Evolutionary conservation across 2,888 invertebrate species (phyloP).

Genomic region (Drosophila stalkeri): DNA sequence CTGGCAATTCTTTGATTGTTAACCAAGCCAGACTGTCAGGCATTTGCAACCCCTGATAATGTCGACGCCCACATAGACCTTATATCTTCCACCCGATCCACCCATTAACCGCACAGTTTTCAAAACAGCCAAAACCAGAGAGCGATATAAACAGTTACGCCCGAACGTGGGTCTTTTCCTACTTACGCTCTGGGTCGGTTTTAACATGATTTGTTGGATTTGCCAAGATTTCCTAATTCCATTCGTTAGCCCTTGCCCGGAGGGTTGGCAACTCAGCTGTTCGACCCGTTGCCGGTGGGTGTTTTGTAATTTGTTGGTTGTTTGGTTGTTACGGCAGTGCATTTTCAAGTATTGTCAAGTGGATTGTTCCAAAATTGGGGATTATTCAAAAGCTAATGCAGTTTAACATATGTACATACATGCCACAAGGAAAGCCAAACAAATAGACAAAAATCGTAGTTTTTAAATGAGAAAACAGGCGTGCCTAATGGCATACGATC

Average conservation of each 20-base stretch:
- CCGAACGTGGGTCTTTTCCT: constrained; percentile 36
- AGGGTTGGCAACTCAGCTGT: constrained; percentile 60
- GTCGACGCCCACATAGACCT: constrained; percentile 59
- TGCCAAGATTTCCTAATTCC: constrained; percentile 83
- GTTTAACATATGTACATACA: constrained; percentile 17
- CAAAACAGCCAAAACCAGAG: constrained; percentile 73
- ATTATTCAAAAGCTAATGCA: constrained; percentile 3
- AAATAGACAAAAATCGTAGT: no score
- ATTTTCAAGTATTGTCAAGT: constrained; percentile 45
- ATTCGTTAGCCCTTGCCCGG: constrained; percentile 68
- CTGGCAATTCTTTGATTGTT: constrained; percentile 67
- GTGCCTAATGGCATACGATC: background rate
- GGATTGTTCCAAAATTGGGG: constrained; percentile 24
- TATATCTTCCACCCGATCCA: background rate
- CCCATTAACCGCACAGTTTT: constrained; percentile 80
- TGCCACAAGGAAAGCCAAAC: background rate
- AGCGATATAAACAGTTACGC: constrained; percentile 71
- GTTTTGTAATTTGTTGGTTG: constrained; percentile 58
- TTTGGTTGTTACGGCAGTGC: constrained; percentile 45
- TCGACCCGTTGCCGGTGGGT: constrained; percentile 37
- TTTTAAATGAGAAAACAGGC: background rate
- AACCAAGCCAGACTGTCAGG: constrained; percentile 38
- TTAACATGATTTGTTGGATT: constrained; percentile 83
- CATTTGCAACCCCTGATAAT: constrained; percentile 74
- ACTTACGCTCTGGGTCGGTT: constrained; percentile 56